A percentile compares a stretch with the other conserved stretches of the same genome.
These are phyloP conservation scores for Diorhabda sublineata DNA, from an alignment of 1,140 invertebrate genomes.

Conservation along the genomic window DNA sequence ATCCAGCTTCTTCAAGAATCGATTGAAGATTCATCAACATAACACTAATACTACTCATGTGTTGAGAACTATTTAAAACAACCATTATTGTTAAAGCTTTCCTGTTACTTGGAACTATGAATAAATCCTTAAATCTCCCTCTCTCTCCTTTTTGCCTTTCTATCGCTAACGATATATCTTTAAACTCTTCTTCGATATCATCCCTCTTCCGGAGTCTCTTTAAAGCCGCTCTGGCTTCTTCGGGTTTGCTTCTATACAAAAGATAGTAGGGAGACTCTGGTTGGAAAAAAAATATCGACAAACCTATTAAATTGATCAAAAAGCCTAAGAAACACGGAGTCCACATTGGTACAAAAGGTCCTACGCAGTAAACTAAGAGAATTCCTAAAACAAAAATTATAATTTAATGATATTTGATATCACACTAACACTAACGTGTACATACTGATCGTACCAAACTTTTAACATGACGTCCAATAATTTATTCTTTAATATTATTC, in stretches of 20 bases:
- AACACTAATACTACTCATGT: slow-evolving; percentile 50
- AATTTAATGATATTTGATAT: background rate
- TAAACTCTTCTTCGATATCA: slow-evolving; percentile 46
- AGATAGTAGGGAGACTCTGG: slow-evolving; percentile 35
- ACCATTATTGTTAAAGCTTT: slow-evolving; percentile 41
- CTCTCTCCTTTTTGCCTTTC: slow-evolving; percentile 30
- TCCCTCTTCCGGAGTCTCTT: slow-evolving; percentile 50
- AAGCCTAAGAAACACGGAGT: slow-evolving; percentile 19
- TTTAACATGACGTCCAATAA: background rate
- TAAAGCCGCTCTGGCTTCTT: slow-evolving; percentile 51
- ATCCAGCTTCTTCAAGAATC: slow-evolving; percentile 47
- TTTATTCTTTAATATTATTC: background rate
- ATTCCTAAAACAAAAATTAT: slow-evolving; percentile 8
- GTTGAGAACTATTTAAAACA: slow-evolving; percentile 54
- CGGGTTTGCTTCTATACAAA: slow-evolving; percentile 36
- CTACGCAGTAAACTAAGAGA: slow-evolving; percentile 36
- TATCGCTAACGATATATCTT: slow-evolving; percentile 42
- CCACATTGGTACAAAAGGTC: slow-evolving; percentile 34
- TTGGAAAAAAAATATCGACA: slow-evolving; percentile 25
- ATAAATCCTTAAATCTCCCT: slow-evolving; percentile 29
- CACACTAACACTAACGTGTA: too few species aligned
- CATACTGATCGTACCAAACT: too few species aligned
- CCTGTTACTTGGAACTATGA: slow-evolving; percentile 30
- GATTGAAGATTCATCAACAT: slow-evolving; percentile 55
- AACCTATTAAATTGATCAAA: slow-evolving; percentile 19